These are phyloP conservation scores for Montifringilla adamsi DNA, from an alignment of 2,113 vertebrate genomes.

Conservation along the genomic window DNA sequence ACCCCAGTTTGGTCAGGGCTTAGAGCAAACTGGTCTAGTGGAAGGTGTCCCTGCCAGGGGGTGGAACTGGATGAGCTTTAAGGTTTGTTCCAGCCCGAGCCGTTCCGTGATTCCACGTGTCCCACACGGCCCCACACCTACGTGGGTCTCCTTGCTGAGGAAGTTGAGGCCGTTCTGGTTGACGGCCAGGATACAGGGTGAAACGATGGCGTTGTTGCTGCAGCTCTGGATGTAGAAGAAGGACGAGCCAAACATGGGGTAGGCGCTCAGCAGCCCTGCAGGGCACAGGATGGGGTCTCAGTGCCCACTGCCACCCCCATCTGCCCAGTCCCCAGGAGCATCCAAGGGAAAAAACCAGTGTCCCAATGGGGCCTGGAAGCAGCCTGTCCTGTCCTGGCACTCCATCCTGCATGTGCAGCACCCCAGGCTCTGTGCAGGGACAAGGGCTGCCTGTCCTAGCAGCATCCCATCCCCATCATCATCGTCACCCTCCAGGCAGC, in stretches of 20 bases:
- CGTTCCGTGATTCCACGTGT: background rate
- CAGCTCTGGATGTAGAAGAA: slow-evolving; percentile 98
- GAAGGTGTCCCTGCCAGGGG: background rate
- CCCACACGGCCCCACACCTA: slow-evolving; percentile 64
- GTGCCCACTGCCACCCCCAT: slow-evolving; percentile 36
- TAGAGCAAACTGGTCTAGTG: background rate
- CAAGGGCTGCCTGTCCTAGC: background rate
- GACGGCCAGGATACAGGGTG: slow-evolving; percentile 90
- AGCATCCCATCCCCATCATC: background rate
- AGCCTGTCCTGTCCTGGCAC: background rate
- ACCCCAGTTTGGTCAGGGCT: background rate
- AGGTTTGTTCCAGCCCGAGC: background rate
- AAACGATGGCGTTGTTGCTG: slow-evolving; percentile 79
- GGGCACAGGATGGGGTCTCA: slow-evolving; percentile 60
- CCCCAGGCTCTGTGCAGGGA: background rate
- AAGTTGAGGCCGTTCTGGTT: slow-evolving; percentile 95
- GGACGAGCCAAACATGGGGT: slow-evolving; percentile 92
- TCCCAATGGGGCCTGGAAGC: accelerated
- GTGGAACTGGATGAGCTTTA: background rate
- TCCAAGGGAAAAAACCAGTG: background rate
- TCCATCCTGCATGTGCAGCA: background rate
- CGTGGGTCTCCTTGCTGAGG: slow-evolving; percentile 90
- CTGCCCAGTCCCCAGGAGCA: background rate
- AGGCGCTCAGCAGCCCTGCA: slow-evolving; percentile 89
- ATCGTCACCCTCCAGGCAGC: background rate